A percentile compares a stretch with the other conserved stretches of the same genome.
These are phyloP conservation scores for Bergia sp. DNA, from an alignment of 92 coral and sea anemone genomes.

Conservation along the genomic window DNA sequence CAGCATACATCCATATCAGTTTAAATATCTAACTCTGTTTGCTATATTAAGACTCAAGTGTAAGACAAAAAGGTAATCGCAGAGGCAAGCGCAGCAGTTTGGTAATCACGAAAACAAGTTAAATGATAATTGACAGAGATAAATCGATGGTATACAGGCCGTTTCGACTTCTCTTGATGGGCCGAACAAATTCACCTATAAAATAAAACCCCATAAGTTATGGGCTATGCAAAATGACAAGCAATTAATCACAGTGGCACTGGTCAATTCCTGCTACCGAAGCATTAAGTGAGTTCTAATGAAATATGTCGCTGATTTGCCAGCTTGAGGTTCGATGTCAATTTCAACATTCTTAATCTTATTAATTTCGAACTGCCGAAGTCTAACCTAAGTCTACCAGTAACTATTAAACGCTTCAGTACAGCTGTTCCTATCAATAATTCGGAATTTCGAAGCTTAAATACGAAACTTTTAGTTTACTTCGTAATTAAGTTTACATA, in stretches of 20 bases:
- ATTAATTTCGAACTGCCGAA: neutral
- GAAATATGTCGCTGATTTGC: neutral
- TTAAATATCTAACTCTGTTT: neutral
- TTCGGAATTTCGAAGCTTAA: neutral
- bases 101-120: neutral
- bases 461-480: neutral
- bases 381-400: neutral
- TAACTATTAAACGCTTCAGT: neutral
- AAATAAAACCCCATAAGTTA: no score
- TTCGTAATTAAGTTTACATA: neutral
- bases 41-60: neutral
- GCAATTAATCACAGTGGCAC: neutral
- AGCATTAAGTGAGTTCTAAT: neutral
- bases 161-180: neutral
- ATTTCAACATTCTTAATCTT: neutral
- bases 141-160: neutral
- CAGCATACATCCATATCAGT: no score
- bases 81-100: neutral
- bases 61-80: neutral
- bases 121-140: neutral
- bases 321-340: neutral
- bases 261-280: no score
- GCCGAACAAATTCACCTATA: neutral
- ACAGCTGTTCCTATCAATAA: neutral
- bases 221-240: neutral